These are phyloP conservation scores for Colius striatus DNA, from an alignment of 2,113 vertebrate species.

Conservation along the genomic window DNA sequence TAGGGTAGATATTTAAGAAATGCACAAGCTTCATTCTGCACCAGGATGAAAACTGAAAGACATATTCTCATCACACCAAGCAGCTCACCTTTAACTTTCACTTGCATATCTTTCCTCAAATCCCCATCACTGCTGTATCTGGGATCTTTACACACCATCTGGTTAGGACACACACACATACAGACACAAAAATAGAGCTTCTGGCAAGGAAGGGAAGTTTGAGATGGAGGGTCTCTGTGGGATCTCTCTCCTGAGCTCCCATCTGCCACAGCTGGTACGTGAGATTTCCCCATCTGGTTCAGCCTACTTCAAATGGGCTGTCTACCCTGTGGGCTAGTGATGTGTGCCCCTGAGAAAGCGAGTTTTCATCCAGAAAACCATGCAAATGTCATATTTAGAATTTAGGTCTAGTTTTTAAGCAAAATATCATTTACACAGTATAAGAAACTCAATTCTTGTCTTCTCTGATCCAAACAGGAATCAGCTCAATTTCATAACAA, in stretches of 20 bases:
- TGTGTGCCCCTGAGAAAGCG: background rate
- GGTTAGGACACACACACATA: background rate
- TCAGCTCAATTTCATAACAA: background rate
- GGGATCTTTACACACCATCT: background rate
- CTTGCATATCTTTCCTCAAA: background rate
- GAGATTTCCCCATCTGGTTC: conserved; percentile 23
- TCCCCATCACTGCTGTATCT: fast-evolving
- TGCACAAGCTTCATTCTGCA: background rate
- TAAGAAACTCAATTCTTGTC: background rate
- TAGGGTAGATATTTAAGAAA: background rate
- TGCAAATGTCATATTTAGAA: background rate
- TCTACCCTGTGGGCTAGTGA: background rate
- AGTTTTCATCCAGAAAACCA: background rate
- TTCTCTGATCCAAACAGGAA: background rate
- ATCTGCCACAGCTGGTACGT: background rate
- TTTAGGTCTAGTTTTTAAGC: fast-evolving
- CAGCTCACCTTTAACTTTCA: background rate
- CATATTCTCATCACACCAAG: background rate
- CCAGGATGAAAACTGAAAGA: background rate
- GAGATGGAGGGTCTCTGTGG: conserved; percentile 11
- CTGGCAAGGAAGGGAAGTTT: background rate
- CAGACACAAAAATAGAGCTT: background rate
- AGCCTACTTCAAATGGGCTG: background rate
- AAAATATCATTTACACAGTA: background rate
- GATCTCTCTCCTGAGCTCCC: background rate